Base-by-base conservation (phyloP, 2,113 vertebrate species). In the Taurulus bubalis region DNA sequence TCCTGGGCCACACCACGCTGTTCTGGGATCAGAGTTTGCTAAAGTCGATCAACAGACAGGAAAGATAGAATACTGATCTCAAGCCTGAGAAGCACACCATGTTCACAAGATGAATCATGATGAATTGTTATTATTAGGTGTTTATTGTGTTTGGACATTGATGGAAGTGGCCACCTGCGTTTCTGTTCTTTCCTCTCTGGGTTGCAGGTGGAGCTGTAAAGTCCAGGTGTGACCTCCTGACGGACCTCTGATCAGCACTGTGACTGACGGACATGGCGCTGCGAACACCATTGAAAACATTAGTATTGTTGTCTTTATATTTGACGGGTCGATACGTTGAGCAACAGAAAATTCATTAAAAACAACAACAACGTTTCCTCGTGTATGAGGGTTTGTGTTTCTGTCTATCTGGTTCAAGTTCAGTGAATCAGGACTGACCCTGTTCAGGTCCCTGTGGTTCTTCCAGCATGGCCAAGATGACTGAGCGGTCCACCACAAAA, bases 401-500 rank as follows among this genome's bases (percentile, higher is more conserved):
- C 56, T 15, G 10, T 56, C 11, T 28, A 56, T 26, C 55, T 30
- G 26, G 28, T 59, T 16, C 26, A 8, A 3, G 14, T 18, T 59
- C 56, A 30, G 56, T 30, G 51, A 11, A n/a, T 55, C 51, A 24
- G 51, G 51, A 30, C 56, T 12, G 32, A 36, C 32, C 59, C 59
- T n/a, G 59, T 18, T 59, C 56, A 30, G 56, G 56, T 59, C 56
- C 28, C 56, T 59, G 94, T 22, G 95, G 96, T 83, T 97, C 95
- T 87, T 98, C 98, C 94, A 97, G 70, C 95, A 98, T 96, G 7
- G 96, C 96, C 71, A 98, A 92, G 79, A 99, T 96, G 83, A 97
- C 97, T 1, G 96, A 98, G 76, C 96, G 96, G 79, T 98, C 97
- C 93, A 98, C 78, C 77, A 98, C 96, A 34, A 98, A 98, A 90